Evolutionary conservation across 2,888 invertebrate genomes (phyloP), one percentile per base, ranked within the genome.

Genomic region (Thymelicus lineola): DNA sequence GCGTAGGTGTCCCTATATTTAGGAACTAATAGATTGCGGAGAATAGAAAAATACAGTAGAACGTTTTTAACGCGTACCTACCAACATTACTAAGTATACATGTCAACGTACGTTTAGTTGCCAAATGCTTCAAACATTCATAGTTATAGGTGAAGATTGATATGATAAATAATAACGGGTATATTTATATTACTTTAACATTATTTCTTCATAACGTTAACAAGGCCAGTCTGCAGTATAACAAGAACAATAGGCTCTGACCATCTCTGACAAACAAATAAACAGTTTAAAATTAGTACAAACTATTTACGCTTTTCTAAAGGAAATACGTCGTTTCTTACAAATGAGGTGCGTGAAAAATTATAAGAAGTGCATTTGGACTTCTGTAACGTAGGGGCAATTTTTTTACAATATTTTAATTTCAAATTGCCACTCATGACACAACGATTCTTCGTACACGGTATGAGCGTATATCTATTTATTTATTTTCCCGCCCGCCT

Each of bases 111-210:
- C 1, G 48, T 15, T 50, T 50, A 7, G 15, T 50, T 17, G 48
- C 48, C 48, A 50, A 50, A 50, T 17, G 17, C 7, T 50, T 50
- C 48, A 17, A 50, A 50, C 48, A 17, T n/a, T 50, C 15, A 50
- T 6, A 12, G 10, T 7, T 50, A 50, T 7, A 50, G 48, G 48
- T 9, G 48, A 15, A 15, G 48, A 50, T 50, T 15, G 48, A 50
- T 50, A 6, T 9, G 48, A 50, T 50, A 50, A 50, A 50, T 50
- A 50, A 50, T 17, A 7, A 50, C 15, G 48, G 6, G 17, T 17
- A 50, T 50, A 50, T 50, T 50, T 50, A 50, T 50, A 50, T 17
- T 50, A 17, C 15, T 50, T 50, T 50, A 15, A 50, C 48, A 50
- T 50, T 50, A 50, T 50, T 50, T 50, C 17, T 50, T 50, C 48